Evolutionary conservation across 2,888 invertebrate species (phyloP).

Genomic region (Ctena decussata): DNA sequence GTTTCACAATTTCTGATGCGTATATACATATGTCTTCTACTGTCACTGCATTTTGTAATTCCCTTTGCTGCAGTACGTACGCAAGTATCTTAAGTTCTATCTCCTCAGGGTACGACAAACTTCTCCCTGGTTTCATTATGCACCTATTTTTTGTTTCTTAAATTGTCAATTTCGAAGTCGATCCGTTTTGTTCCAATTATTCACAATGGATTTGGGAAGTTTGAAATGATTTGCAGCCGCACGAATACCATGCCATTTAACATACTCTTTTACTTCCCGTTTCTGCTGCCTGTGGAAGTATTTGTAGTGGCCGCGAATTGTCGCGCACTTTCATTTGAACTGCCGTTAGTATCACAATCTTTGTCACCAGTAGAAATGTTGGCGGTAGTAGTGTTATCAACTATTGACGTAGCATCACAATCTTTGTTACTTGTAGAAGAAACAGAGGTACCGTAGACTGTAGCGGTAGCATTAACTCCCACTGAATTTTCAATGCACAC

Average conservation of each 20-base stretch:
- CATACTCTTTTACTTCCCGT: not conserved
- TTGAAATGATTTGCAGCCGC: not conserved
- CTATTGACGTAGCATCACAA: too few species aligned
- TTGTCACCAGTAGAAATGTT: too few species aligned
- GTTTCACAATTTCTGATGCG: not conserved
- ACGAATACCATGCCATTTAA: conserved; percentile 9
- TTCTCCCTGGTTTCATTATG: too few species aligned
- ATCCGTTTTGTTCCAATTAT: not conserved
- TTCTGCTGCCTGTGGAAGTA: not conserved
- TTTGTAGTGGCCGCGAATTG: not conserved
- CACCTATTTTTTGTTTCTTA: too few species aligned
- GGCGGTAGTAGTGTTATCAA: not conserved
- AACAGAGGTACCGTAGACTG: not conserved
- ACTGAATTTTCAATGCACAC: not conserved
- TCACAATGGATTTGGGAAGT: not conserved
- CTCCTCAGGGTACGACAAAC: too few species aligned
- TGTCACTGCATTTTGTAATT: not conserved
- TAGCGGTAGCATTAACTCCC: not conserved
- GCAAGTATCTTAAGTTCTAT: conserved; percentile 15
- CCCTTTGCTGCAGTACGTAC: conserved; percentile 4
- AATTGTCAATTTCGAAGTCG: not conserved
- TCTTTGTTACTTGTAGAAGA: not conserved
- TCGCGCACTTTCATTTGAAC: too few species aligned
- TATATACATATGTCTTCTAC: not conserved
- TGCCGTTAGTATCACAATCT: too few species aligned